Evolutionary conservation across 2,888 invertebrate species (phyloP), one percentile per base, ranked within the genome.

Genomic region (Carcina quercana): DNA sequence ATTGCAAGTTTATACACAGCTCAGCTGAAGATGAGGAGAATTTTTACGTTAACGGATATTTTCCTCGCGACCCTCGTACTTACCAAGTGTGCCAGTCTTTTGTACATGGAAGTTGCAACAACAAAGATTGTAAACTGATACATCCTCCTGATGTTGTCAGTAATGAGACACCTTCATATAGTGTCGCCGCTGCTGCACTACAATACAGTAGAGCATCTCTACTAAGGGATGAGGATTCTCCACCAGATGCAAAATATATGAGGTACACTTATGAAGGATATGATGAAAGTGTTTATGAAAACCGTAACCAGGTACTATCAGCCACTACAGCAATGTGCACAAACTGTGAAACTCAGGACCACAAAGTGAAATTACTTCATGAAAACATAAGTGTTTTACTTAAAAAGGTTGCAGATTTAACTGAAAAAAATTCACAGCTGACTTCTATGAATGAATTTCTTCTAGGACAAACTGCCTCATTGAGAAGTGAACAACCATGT

Each of bases 1-100:
- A 86, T 47, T 91, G 91, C 60, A 88, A 88, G 49, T 92, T 91
- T 61, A 73, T 90, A 32, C 93, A 93, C 61, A 88, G 91, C 51
- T 84, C 87, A 4, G 71, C 87, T 28, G 89, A 89, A 53, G 91
- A 91, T 29, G 90, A 91, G 62, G 90, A 91, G 38, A 83, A 85
- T 38, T 91, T 89, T 57, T 91, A 88, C 48, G 67, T 74, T 35
- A 83, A 86, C 30, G 89, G 89, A 13, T 85, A 86, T 25, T 87
- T 89, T 50, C 83, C 91, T 27, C 86, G 88, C 3, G 69, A 70
- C 34, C 44, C 53, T 22, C 61, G 71, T 1, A 64, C 40, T 37
- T 58, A 70, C 24, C 86, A 87, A 7, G 61, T 88, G 30, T 91
- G 90, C 59, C 89, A 88, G 64, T 88, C 89, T 40, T 87, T 75